A percentile compares a stretch with the other conserved stretches of the same genome.
phyloP scores from a whole-genome alignment of 2,888 invertebrate species.

The Drosophila colorata region DNA sequence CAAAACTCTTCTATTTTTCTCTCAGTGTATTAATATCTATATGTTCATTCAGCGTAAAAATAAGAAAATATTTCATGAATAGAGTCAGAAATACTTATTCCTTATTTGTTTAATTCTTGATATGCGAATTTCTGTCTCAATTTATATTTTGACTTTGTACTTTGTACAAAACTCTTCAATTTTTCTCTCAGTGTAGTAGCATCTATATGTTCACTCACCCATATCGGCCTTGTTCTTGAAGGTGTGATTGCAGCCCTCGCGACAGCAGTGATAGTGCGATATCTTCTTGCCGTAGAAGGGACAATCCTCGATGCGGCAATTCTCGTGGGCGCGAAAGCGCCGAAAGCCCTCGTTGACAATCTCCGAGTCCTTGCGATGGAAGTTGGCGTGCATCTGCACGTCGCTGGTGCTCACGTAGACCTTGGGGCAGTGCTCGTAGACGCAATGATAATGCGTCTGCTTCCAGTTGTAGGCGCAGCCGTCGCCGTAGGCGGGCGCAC shows the following conservation, averaged over 20 bases:
- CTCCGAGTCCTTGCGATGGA: conserved; percentile 98
- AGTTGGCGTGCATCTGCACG: conserved; percentile 99
- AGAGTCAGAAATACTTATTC: too few species aligned
- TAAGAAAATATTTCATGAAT: too few species aligned
- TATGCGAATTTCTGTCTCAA: too few species aligned
- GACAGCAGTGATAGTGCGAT: conserved; percentile 98
- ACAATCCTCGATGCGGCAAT: conserved; percentile 96
- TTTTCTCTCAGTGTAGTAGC: too few species aligned
- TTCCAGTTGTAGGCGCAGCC: conserved; percentile 94
- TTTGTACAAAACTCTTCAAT: too few species aligned
- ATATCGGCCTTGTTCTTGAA: conserved; percentile 99
- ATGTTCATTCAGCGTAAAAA: conserved; percentile 85
- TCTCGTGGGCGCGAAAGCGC: conserved; percentile 97
- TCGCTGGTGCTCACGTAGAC: conserved; percentile 99
- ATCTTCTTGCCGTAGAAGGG: conserved; percentile 97
- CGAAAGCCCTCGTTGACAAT: conserved; percentile 99
- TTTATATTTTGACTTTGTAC: too few species aligned
- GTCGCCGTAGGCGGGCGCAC: conserved; percentile 91
- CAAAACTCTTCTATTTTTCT: too few species aligned
- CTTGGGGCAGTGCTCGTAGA: conserved; percentile 96
- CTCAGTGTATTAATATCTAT: too few species aligned
- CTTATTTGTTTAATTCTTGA: too few species aligned
- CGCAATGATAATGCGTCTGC: conserved; percentile 92
- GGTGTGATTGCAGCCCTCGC: conserved; percentile 96
- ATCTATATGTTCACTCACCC: conserved; percentile 89